Conservation (phyloP, 1,140 invertebrate genomes). For the Listronotus oregonensis region DNA sequence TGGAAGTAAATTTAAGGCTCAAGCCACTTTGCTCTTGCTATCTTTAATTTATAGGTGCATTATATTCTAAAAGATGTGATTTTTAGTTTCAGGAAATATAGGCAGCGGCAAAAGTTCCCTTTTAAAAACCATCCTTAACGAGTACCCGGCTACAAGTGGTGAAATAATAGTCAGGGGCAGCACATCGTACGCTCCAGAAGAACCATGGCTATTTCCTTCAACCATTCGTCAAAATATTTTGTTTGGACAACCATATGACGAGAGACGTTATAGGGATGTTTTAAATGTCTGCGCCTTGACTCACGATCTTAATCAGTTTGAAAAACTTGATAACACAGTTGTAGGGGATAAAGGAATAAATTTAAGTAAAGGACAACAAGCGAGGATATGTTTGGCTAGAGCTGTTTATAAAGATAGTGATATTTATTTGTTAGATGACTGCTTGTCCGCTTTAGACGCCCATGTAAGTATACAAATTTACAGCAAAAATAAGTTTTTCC, state of each 20-base stretch:
- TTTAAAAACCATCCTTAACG: slow-evolving; percentile 72
- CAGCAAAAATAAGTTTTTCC: no score
- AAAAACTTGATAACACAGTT: slow-evolving; percentile 71
- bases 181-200: slow-evolving; percentile 79
- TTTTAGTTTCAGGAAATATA: slow-evolving; percentile 25
- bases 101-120: slow-evolving; percentile 62
- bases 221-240: slow-evolving; percentile 67
- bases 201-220: slow-evolving; percentile 76
- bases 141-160: slow-evolving; percentile 70
- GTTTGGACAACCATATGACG: slow-evolving; percentile 59
- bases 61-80: no score
- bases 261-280: slow-evolving; percentile 64
- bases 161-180: slow-evolving; percentile 67
- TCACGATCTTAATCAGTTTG: slow-evolving; percentile 42
- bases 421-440: slow-evolving; percentile 84
- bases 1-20: no score
- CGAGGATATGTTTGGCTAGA: slow-evolving; percentile 85
- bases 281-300: slow-evolving; percentile 42
- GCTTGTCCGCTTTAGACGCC: slow-evolving; percentile 80
- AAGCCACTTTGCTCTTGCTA: no score
- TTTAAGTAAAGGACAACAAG: slow-evolving; percentile 86
- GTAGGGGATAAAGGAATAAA: slow-evolving; percentile 82
- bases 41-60: no score
- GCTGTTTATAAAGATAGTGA: slow-evolving; percentile 79
- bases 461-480: slow-evolving; percentile 65